phyloP scores from a whole-genome alignment of 2,888 invertebrate genomes.

The Melanargia galathea region DNA sequence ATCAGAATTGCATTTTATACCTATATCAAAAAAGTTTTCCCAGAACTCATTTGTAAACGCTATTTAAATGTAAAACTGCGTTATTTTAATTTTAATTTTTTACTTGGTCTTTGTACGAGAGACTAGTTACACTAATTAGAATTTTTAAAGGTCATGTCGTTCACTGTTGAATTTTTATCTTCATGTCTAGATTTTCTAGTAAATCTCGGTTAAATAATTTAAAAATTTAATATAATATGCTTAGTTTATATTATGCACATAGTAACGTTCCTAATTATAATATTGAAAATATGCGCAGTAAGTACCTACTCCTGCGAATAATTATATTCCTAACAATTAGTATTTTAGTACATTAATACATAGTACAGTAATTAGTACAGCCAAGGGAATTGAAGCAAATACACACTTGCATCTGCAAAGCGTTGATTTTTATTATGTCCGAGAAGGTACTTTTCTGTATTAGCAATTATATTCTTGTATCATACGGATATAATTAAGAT shows the following conservation, averaged over 20 bases:
- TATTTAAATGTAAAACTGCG: conserved; percentile 2
- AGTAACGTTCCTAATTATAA: too few species aligned
- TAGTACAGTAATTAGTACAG: too few species aligned
- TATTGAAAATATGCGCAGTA: too few species aligned
- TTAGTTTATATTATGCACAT: too few species aligned
- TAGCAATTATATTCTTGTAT: neutral
- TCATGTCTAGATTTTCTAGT: neutral
- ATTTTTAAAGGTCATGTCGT: neutral
- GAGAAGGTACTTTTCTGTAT: too few species aligned
- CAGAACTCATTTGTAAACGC: neutral
- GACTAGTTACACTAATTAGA: neutral
- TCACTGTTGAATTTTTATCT: neutral
- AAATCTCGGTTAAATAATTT: neutral
- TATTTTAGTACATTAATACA: too few species aligned
- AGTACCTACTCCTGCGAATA: too few species aligned
- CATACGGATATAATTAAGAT: neutral
- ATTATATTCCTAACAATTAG: too few species aligned
- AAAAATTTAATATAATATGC: too few species aligned
- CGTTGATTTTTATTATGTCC: too few species aligned
- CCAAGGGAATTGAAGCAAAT: too few species aligned
- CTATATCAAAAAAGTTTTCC: neutral
- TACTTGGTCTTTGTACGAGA: neutral
- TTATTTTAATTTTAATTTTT: conserved; percentile 4
- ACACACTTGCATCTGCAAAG: too few species aligned
- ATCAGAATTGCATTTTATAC: neutral